Evolutionary conservation across 2,113 vertebrate genomes (phyloP), one percentile per base, ranked within the genome.

Genomic region (Poecile atricapillus): DNA sequence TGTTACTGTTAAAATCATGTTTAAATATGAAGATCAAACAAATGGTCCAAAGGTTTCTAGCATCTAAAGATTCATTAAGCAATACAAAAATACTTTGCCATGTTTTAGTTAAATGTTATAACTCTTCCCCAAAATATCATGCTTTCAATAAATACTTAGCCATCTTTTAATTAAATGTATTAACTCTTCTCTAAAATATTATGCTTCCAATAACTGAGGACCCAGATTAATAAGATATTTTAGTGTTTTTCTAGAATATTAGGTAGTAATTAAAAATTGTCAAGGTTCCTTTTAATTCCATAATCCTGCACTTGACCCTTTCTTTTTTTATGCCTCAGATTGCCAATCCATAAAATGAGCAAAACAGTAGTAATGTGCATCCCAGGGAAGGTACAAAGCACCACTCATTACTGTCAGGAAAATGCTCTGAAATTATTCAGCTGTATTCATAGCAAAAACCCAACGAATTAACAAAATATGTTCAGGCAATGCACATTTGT

Each of bases 11-110:
- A 97, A 97, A 96, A 96, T 97, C 91, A 95, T 96, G 95, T 95
- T 97, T 97, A 97, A 97, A 97, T 93, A 96, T 96, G 94, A 97
- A 95, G 94, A 94, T 95, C 94, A 96, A 90, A 95, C 93, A 96
- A 97, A 95, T 91, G 89, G 90, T 47, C 93, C 93, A 93, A 94
- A 95, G 94, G 93, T 93, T 96, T 93, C 69, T 49, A 92, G 69
- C 80, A 82, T 94, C 92, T 94, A 87, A 79, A 87, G 67, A 78
- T 81, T 93, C 73, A 81, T 46, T 92, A 95, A 95, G 76, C 46
- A 62, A 84, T 18, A 63, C 44, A 58, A 81, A 95, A 89, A 91
- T 79, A 52, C 56, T 93, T 92, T 31, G 41, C 62, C 69, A 46
- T 76, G 23, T 79, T 96, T 94, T 93, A 91, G 83, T 85, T 83